Conservation (phyloP, 30 jellyfish, hydroid and myxozoan genomes). For the Hydractinia symbiolongicarpus region DNA sequence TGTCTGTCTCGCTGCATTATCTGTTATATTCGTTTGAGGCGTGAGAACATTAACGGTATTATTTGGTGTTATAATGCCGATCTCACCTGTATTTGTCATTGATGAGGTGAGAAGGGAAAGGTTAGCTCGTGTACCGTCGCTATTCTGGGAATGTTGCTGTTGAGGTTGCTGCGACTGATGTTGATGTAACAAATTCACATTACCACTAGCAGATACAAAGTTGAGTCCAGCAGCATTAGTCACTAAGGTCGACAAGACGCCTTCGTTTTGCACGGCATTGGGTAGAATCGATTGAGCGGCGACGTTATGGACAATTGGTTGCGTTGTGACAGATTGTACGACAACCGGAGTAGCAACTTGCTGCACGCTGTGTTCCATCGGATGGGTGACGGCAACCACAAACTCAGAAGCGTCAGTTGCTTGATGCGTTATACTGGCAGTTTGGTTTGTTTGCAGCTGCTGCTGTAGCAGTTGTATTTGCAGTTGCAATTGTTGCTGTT, state of each 20-base stretch:
- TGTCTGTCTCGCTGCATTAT: background rate
- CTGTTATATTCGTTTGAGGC: constrained; percentile 9
- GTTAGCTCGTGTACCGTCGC: background rate
- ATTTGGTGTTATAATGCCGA: constrained; percentile 9
- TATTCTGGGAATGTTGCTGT: background rate
- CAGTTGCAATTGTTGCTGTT: constrained; percentile 62
- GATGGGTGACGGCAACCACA: constrained; percentile 27
- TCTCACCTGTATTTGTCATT: constrained; percentile 10
- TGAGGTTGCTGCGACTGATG: background rate
- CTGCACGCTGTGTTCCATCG: constrained; percentile 29
- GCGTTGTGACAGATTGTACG: constrained; percentile 33
- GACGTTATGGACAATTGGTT: constrained; percentile 35
- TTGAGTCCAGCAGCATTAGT: constrained; percentile 21
- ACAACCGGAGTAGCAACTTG: constrained; percentile 39
- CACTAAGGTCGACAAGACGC: constrained; percentile 23
- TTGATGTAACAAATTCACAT: constrained; percentile 6
- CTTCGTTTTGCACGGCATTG: constrained; percentile 23
- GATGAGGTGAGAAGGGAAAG: constrained; percentile 23
- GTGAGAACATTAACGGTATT: constrained; percentile 19
- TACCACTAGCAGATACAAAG: constrained; percentile 14
- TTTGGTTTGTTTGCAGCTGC: constrained; percentile 49
- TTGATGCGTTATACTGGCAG: constrained; percentile 30
- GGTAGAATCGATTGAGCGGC: constrained; percentile 26
- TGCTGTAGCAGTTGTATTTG: constrained; percentile 60
- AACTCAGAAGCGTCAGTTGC: background rate